These are phyloP conservation scores for Dermolepida albohirtum DNA, from an alignment of 2,888 invertebrate species.

Conservation along the genomic window DNA sequence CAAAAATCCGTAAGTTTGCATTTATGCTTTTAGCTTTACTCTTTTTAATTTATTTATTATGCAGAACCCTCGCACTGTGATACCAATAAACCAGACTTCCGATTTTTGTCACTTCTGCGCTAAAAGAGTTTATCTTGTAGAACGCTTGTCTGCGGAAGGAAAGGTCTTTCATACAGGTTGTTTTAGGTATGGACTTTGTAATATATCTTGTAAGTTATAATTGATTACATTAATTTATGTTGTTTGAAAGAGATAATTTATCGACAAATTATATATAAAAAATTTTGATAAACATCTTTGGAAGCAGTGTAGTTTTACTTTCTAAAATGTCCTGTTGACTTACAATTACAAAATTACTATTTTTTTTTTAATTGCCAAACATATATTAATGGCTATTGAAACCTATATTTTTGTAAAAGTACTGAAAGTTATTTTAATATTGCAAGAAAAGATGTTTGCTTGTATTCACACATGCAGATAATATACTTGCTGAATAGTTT, in stretches of 20 bases:
- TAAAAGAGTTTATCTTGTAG: slow-evolving; percentile 93
- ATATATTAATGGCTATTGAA: too few relatives aligned
- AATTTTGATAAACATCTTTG: too few relatives aligned
- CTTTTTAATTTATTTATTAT: slow-evolving; percentile 46
- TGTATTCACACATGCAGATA: too few relatives aligned
- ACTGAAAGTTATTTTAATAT: too few relatives aligned
- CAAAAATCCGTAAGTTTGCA: slow-evolving; percentile 38
- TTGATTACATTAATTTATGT: slow-evolving; percentile 10
- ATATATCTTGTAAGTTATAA: slow-evolving; percentile 32
- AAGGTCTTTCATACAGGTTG: slow-evolving; percentile 92
- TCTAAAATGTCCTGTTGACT: too few relatives aligned
- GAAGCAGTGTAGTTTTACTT: too few relatives aligned
- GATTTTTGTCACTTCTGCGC: slow-evolving; percentile 90
- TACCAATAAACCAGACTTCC: slow-evolving; percentile 62
- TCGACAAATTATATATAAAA: too few relatives aligned
- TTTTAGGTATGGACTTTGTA: slow-evolving; percentile 69
- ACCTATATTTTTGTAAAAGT: too few relatives aligned
- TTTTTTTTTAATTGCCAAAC: too few relatives aligned
- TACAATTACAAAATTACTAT: too few relatives aligned
- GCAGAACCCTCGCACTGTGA: slow-evolving; percentile 63
- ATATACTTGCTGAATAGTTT: too few relatives aligned
- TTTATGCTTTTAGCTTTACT: slow-evolving; percentile 14
- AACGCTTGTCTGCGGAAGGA: slow-evolving; percentile 89
- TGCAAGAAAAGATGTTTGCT: too few relatives aligned
- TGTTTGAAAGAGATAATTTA: slow-evolving; percentile 6